phyloP scores from a whole-genome alignment of 2,888 invertebrate species.

The Abscondita cerata region DNA sequence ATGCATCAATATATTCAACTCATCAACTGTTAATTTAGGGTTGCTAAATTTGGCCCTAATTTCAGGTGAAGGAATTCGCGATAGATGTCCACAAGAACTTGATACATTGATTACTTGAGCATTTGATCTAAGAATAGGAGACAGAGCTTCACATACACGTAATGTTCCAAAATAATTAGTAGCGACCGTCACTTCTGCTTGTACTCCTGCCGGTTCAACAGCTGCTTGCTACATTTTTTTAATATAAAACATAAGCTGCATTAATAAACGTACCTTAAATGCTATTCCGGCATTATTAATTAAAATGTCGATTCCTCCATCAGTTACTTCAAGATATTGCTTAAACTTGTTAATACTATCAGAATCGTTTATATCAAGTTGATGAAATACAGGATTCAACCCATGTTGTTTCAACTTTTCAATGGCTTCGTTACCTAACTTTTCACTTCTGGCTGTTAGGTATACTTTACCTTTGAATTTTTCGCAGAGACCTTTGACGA shows the following conservation, averaged over 20 bases:
- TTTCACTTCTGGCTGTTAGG: slow-evolving; percentile 69
- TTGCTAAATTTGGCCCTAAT: slow-evolving; percentile 65
- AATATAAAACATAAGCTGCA: too few relatives aligned
- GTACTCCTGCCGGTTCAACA: slow-evolving; percentile 67
- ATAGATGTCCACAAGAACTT: slow-evolving; percentile 70
- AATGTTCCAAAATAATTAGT: slow-evolving; percentile 75
- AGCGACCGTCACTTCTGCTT: slow-evolving; percentile 73
- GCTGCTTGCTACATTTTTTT: slow-evolving; percentile 49
- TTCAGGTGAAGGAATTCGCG: slow-evolving; percentile 65
- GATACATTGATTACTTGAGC: slow-evolving; percentile 80
- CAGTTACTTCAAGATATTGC: slow-evolving; percentile 65
- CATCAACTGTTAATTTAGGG: slow-evolving; percentile 64
- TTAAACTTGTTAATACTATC: slow-evolving; percentile 66
- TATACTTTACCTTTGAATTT: slow-evolving; percentile 73
- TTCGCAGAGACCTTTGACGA: slow-evolving; percentile 71
- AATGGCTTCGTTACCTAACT: slow-evolving; percentile 66
- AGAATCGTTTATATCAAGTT: slow-evolving; percentile 71
- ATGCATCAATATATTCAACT: slow-evolving; percentile 68
- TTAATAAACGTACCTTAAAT: slow-evolving; percentile 13
- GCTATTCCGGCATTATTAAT: slow-evolving; percentile 60
- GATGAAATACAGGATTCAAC: slow-evolving; percentile 67
- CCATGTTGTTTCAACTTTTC: slow-evolving; percentile 64
- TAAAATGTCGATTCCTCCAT: slow-evolving; percentile 74
- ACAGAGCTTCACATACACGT: slow-evolving; percentile 70
- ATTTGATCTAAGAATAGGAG: slow-evolving; percentile 72